A percentile compares a stretch with the other conserved stretches of the same genome.
Evolutionary conservation across 2,797 vertebrate genomes (phyloP).

Genomic region (Myripristis murdjan): DNA sequence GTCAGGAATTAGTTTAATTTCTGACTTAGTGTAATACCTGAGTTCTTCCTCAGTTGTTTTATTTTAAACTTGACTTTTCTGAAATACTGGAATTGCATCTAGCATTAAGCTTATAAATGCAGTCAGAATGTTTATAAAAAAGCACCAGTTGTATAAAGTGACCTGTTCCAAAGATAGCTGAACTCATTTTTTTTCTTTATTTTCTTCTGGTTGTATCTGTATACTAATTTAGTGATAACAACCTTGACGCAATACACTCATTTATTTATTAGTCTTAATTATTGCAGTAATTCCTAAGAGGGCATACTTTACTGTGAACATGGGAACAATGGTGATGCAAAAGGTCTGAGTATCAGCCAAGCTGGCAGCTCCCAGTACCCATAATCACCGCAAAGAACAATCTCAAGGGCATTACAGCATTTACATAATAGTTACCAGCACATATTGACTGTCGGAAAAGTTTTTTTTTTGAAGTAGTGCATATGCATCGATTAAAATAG

Average conservation of each 20-base stretch:
- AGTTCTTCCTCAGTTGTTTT: conserved; percentile 16
- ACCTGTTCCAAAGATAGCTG: too few species aligned
- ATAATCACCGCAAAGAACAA: too few species aligned
- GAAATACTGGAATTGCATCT: conserved; percentile 4
- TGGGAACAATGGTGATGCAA: not conserved
- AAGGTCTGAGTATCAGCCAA: not conserved
- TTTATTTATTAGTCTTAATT: not conserved
- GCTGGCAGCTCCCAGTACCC: too few species aligned
- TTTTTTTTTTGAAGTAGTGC: too few species aligned
- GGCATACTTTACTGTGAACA: not conserved
- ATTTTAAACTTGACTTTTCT: conserved; percentile 26
- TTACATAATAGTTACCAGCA: too few species aligned
- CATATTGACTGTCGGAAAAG: too few species aligned
- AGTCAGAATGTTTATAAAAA: conserved; percentile 13
- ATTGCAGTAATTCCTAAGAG: not conserved
- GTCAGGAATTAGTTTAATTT: conserved; percentile 37
- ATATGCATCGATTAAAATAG: too few species aligned
- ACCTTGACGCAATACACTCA: too few species aligned
- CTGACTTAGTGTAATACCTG: too few species aligned
- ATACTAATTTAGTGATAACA: too few species aligned
- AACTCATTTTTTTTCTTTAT: not conserved
- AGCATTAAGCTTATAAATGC: conserved; percentile 32
- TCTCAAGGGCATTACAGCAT: too few species aligned
- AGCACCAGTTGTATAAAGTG: too few species aligned
- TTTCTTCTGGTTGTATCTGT: conserved; percentile 11